Conservation (phyloP, 2,113 vertebrate species). For the Dipodomys spectabilis region DNA sequence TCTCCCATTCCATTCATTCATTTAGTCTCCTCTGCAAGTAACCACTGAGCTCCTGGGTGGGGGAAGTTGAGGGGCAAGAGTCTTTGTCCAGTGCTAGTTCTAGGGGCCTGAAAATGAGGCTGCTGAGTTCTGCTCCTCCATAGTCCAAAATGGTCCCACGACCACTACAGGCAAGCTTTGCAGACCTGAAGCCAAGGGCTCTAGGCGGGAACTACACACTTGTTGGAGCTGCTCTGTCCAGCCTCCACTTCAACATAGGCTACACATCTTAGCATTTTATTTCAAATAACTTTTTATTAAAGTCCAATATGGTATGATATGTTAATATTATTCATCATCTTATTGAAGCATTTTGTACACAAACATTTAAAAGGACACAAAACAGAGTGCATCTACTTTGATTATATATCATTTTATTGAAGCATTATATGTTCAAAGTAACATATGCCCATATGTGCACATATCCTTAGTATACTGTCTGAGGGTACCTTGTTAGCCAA, state of each 20-base stretch:
- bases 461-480: neutral
- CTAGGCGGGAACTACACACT: neutral
- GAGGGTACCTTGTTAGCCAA: neutral
- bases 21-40: neutral
- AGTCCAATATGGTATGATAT: neutral
- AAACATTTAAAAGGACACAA: neutral
- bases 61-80: neutral
- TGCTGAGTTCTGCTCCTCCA: neutral
- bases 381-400: neutral
- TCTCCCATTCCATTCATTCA: neutral
- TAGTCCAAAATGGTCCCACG: neutral
- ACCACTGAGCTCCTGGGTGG: neutral
- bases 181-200: neutral
- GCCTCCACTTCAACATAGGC: neutral
- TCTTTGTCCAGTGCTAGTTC: neutral
- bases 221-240: neutral
- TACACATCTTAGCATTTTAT: neutral
- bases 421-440: neutral
- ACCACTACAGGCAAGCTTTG: neutral
- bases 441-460: neutral
- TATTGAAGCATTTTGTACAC: neutral
- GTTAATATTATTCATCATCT: neutral
- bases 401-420: neutral
- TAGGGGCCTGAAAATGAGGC: neutral
- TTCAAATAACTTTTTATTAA: conserved; percentile 8